Percentiles rank a stretch among this genome's conserved stretches.
phyloP scores from a whole-genome alignment of 2,113 vertebrate genomes.

The Ellobius talpinus region DNA sequence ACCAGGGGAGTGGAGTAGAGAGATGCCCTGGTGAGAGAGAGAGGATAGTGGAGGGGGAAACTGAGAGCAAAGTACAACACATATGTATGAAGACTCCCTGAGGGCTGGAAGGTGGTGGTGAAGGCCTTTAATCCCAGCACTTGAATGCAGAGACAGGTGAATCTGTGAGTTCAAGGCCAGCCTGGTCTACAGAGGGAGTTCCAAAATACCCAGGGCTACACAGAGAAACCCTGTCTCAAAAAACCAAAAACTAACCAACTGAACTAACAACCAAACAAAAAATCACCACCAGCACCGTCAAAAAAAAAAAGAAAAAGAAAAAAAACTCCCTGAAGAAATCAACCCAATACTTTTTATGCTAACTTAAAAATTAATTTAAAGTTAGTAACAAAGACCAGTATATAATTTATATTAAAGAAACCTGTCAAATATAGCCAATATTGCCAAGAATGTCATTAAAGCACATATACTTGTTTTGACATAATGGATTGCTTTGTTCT shows the following conservation, averaged over 20 bases:
- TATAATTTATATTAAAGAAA: background rate
- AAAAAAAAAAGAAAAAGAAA: background rate
- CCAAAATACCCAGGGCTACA: background rate
- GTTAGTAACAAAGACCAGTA: background rate
- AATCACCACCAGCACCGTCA: background rate
- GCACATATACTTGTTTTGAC: background rate
- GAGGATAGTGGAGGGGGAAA: background rate
- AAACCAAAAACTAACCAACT: background rate
- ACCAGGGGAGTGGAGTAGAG: background rate
- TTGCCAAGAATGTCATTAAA: background rate
- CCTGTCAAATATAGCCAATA: background rate
- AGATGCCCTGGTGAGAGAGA: background rate
- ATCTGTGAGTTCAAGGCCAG: background rate
- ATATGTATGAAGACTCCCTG: background rate
- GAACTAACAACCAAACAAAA: too few species aligned
- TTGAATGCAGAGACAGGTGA: background rate
- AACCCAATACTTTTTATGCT: background rate
- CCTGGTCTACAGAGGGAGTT: background rate
- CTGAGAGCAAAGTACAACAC: background rate
- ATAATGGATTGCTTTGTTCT: background rate
- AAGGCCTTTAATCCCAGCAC: background rate
- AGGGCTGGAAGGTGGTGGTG: background rate
- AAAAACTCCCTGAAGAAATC: background rate
- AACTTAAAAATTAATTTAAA: background rate
- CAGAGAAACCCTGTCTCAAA: background rate